Evolutionary conservation across 2,113 vertebrate genomes (phyloP).

Genomic region (Laticauda laticaudata): DNA sequence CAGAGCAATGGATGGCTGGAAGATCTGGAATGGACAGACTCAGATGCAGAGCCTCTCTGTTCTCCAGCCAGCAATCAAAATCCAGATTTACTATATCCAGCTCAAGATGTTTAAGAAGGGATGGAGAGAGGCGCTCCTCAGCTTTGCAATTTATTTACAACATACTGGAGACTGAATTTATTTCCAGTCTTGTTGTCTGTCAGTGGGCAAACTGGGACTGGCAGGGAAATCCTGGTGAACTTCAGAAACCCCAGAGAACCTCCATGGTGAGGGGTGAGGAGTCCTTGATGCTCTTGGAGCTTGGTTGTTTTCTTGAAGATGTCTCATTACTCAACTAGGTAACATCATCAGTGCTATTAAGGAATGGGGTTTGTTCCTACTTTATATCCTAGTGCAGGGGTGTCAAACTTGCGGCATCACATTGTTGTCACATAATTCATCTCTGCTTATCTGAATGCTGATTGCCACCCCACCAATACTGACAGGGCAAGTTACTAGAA

Average conservation of each 20-base stretch:
- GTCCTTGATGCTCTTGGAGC: background rate
- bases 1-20: background rate
- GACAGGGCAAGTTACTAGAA: background rate
- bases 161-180: conserved; percentile 57
- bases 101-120: conserved; percentile 59
- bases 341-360: background rate
- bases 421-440: background rate
- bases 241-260: background rate
- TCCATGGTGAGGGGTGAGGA: background rate
- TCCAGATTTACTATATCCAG: conserved; percentile 51
- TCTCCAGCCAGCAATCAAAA: background rate
- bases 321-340: background rate
- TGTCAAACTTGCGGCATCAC: too few species aligned
- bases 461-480: background rate
- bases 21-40: background rate
- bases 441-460: background rate
- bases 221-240: background rate
- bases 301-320: background rate
- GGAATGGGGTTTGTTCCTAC: background rate
- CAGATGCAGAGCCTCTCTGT: background rate
- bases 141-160: conserved; percentile 57
- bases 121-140: conserved; percentile 32
- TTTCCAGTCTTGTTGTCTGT: conserved; percentile 35
- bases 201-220: conserved; percentile 24
- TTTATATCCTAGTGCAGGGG: background rate